Evolutionary conservation across 2,113 vertebrate genomes (phyloP), one percentile per base, ranked within the genome.

Genomic region (Paracyprichromis sp.): DNA sequence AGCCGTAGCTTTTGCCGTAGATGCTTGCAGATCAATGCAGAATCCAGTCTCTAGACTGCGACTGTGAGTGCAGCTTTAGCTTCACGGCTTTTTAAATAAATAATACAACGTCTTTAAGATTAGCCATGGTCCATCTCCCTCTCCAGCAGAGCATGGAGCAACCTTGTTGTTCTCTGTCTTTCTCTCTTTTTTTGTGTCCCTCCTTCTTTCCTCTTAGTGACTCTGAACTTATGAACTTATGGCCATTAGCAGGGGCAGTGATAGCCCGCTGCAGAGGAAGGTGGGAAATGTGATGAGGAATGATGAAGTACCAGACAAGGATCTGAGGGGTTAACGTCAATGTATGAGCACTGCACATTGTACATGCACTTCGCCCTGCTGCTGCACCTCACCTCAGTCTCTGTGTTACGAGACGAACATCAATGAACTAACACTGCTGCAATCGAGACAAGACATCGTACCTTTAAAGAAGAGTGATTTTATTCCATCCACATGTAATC

Each of bases 41-140:
- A 86, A 92, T 81, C 88, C 91, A 86, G 89, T 53, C 91, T 92
- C 92, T 88, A 73, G 90, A 93, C 88, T 92, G 92, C 71, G 79
- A 92, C 82, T 93, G 88, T n/a, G 86, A 95, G 93, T 88, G 91
- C 90, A 92, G 95, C 88, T 94, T 93, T 90, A 90, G 94, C 94
- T 95, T 95, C 91, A 88, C 50, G 7, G 92, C 88, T 96, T 96
- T 96, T 96, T 95, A 95, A 96, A 96, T 96, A 96, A 96, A 96
- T 96, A 96, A 96, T 95, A 95, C 87, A 87, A 93, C 57, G 92
- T 95, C 95, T 96, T 96, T 90, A 92, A 94, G 91, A 96, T 96
- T 96, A 95, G 91, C 93, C 93, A 94, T 90, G 95, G 93, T 95
- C 88, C 94, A 95, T 94, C 91, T 96, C 94, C 88, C 90, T 86